Evolutionary conservation across 1,140 invertebrate species (phyloP).

Genomic region (Berghia stephanieae): DNA sequence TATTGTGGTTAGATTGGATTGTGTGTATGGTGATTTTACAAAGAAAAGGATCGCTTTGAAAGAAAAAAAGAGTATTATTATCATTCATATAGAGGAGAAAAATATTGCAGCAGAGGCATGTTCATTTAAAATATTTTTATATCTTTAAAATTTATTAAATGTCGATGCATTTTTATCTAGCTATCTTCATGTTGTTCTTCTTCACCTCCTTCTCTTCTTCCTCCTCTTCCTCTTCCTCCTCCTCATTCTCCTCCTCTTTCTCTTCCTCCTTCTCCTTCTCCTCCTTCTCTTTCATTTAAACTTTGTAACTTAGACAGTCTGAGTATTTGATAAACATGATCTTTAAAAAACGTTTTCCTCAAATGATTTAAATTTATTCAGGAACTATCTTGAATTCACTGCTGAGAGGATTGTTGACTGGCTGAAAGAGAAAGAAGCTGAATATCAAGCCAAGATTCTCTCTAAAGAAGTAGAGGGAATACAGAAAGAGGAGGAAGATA

Average conservation of each 20-base stretch:
- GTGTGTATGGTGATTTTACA: neutral
- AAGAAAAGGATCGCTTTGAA: neutral
- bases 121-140: no score
- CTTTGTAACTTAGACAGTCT: no score
- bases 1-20: neutral
- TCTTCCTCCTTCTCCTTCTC: no score
- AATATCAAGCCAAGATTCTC: slow-evolving; percentile 60
- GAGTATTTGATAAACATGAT: no score
- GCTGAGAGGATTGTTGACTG: slow-evolving; percentile 60
- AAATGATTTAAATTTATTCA: slow-evolving; percentile 34
- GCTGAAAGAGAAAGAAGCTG: slow-evolving; percentile 63
- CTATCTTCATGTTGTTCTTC: neutral
- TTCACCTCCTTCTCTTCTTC: neutral
- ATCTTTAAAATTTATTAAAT: no score
- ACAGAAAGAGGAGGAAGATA: slow-evolving; percentile 52
- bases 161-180: no score
- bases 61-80: no score
- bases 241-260: no score
- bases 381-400: slow-evolving; percentile 65
- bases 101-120: no score
- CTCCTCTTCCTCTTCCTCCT: neutral
- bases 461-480: slow-evolving; percentile 59
- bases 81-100: no score
- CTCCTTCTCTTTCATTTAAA: no score
- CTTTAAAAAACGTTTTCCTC: no score